A percentile compares a stretch with the other conserved stretches of the same genome.
These are phyloP conservation scores for Hephaestus fuliginosus DNA, from an alignment of 2,797 vertebrate species.

Conservation along the genomic window DNA sequence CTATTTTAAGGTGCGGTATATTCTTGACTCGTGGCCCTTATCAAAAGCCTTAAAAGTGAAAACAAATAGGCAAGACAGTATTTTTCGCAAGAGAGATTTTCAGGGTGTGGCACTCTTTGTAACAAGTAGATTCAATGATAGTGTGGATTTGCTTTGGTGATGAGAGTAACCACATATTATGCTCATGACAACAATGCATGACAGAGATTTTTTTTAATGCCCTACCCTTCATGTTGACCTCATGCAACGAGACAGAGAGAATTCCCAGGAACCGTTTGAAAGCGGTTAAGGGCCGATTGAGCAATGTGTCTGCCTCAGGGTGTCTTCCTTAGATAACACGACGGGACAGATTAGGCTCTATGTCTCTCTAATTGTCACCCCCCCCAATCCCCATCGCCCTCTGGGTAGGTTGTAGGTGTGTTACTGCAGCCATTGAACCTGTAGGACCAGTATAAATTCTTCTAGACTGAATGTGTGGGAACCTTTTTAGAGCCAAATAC, in stretches of 20 bases:
- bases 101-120: conserved; percentile 33
- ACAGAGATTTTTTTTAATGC: conserved; percentile 20
- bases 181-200: conserved; percentile 6
- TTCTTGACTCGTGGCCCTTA: conserved; percentile 30
- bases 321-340: conserved; percentile 59
- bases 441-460: conserved; percentile 78
- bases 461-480: conserved; percentile 62
- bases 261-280: conserved; percentile 47
- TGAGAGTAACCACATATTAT: conserved; percentile 20
- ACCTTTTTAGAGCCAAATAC: conserved; percentile 41
- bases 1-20: conserved; percentile 54
- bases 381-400: conserved; percentile 2
- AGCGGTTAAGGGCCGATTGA: conserved; percentile 57
- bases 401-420: conserved; percentile 59
- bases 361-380: conserved; percentile 25
- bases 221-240: conserved; percentile 13
- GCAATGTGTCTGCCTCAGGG: conserved; percentile 64
- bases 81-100: conserved; percentile 33
- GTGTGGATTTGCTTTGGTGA: conserved; percentile 24
- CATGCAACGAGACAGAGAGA: conserved; percentile 15
- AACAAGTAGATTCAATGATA: neutral
- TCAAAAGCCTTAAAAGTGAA: conserved; percentile 56
- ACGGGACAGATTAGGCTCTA: conserved; percentile 47
- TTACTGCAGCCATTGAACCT: conserved; percentile 71
- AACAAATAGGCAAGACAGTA: conserved; percentile 16